Evolutionary conservation across 2,113 vertebrate species (phyloP), one percentile per base, ranked within the genome.

Genomic region (Sylvietta virens): DNA sequence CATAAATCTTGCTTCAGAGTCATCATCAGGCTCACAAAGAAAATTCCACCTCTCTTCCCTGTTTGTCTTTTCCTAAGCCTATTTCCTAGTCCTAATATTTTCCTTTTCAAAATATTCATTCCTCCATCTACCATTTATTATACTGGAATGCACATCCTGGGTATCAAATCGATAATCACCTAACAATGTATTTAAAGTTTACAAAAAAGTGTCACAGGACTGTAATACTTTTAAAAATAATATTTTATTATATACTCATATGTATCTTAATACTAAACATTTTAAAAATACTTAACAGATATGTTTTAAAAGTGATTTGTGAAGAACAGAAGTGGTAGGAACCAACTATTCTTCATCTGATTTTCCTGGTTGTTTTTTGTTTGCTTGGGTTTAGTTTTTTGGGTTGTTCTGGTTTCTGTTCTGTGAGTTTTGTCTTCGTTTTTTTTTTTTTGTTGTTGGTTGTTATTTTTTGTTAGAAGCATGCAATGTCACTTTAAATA

Each of bases 281-380:
- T 48, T 71, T 0, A 18, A 54, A 53, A 61, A 39, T 31, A 70
- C 30, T 50, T 56, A 33, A 12, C 17, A 22, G 2, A 1, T 23
- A 18, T 26, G 3, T 13, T 35, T 31, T 18, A 3, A 40, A 19
- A 35, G 28, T 44, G 18, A n/a, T 30, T 71, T 77, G 11, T 71
- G 19, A 71, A 61, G n/a, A 50, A 45, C 9, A 31, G 14, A 65
- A 28, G 10, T 35, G 4, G 20, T 53, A 69, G 4, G 40, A 79
- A 74, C 1, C 4, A 62, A 19, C 28, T 50, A n/a, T 40, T 77
- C 17, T 79, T 15, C 14, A 28, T 17, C 3, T 53, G 1, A 6
- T 50, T 47, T 44, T 13, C 7, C 21, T 15, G 13, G 0, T 9
- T 1, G 6, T 16, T 3, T 18, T 42, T 26, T 61, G 8, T 23